phyloP scores from a whole-genome alignment of 2,888 invertebrate species.

The Malacosoma neustria region DNA sequence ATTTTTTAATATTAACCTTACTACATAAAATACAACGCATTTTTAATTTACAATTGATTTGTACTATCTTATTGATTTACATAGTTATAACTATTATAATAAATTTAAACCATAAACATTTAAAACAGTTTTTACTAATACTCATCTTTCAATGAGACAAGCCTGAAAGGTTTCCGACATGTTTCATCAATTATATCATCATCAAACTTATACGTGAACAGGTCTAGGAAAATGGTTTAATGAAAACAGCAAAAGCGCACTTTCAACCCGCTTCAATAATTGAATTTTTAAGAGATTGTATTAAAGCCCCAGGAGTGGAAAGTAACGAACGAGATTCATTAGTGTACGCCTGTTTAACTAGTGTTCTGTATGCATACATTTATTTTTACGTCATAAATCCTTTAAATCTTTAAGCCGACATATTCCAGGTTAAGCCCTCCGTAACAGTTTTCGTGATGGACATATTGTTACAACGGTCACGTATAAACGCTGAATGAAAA shows the following conservation, averaged over 20 bases:
- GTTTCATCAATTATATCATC: no score
- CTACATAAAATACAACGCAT: no score
- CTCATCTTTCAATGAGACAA: no score
- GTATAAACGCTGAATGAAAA: not conserved
- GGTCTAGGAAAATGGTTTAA: constrained; percentile 2
- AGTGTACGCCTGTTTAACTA: not conserved
- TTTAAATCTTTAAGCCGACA: not conserved
- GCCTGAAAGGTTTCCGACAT: no score
- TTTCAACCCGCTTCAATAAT: not conserved
- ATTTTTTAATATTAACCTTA: no score
- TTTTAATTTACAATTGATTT: no score
- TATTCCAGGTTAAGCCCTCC: not conserved
- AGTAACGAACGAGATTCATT: not conserved
- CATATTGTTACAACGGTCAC: not conserved
- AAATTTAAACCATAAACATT: no score
- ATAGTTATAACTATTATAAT: no score
- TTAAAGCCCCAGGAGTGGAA: not conserved
- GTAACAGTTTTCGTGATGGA: not conserved
- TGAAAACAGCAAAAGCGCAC: constrained; percentile 3
- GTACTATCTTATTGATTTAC: no score
- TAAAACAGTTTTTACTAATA: no score
- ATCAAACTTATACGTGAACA: no score
- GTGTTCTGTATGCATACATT: not conserved
- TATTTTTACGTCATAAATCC: not conserved
- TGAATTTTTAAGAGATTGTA: not conserved